phyloP scores from a whole-genome alignment of 2,113 vertebrate species.

The Bubo bubo region DNA sequence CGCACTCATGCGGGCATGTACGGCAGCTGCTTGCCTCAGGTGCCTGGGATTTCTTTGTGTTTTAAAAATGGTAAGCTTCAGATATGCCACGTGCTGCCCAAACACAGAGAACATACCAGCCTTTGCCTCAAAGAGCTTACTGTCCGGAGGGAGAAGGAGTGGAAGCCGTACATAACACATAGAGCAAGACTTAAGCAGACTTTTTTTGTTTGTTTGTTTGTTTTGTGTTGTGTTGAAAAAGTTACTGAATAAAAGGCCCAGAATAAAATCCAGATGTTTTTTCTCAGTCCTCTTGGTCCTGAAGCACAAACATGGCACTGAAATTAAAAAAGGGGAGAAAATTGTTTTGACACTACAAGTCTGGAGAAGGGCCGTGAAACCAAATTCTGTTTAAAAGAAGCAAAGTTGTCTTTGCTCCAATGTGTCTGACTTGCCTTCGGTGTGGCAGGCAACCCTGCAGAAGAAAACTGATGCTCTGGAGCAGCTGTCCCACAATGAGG shows the following conservation, averaged over 20 bases:
- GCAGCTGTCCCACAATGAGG: background rate
- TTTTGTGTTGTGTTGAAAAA: background rate
- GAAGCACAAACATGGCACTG: background rate
- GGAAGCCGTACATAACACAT: background rate
- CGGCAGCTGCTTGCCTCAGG: slow-evolving; percentile 19
- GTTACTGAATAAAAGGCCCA: background rate
- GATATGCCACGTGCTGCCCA: background rate
- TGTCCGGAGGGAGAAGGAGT: background rate
- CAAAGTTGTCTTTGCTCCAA: background rate
- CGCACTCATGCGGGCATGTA: background rate
- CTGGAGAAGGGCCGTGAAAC: background rate
- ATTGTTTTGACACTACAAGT: background rate
- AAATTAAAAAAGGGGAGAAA: background rate
- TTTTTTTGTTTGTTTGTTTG: background rate
- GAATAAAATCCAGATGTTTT: background rate
- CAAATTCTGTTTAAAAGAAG: background rate
- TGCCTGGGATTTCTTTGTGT: background rate
- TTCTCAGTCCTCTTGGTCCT: background rate
- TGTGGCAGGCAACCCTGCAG: background rate
- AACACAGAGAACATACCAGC: background rate
- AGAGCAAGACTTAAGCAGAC: background rate
- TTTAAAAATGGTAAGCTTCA: slow-evolving; percentile 3
- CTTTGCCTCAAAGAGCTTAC: background rate
- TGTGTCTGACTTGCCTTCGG: background rate
- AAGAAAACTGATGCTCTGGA: background rate